Evolutionary conservation across 2,113 vertebrate genomes (phyloP).

Genomic region (Pica pica): DNA sequence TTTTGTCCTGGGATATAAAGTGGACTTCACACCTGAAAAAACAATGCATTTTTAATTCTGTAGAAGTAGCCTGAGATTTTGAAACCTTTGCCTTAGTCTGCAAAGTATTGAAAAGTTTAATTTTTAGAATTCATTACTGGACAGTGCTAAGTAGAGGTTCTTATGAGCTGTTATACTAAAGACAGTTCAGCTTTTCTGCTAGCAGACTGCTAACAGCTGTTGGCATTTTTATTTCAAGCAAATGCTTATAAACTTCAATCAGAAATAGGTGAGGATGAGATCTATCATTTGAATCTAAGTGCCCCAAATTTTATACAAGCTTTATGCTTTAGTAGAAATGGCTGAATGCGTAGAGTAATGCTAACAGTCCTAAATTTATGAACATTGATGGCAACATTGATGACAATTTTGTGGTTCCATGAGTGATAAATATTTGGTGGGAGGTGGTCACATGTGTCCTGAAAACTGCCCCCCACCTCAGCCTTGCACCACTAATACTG

Average conservation of each 20-base stretch:
- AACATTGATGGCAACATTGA: neutral
- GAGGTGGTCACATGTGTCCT: neutral
- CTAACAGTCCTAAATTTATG: neutral
- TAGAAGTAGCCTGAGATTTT: neutral
- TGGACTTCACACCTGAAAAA: neutral
- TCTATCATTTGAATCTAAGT: neutral
- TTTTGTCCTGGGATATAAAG: neutral
- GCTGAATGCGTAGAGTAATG: neutral
- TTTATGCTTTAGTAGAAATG: neutral
- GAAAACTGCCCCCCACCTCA: neutral
- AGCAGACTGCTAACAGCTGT: neutral
- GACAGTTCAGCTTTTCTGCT: neutral
- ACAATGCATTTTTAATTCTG: neutral
- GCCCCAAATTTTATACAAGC: neutral
- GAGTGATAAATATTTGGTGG: neutral
- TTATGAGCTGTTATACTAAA: neutral
- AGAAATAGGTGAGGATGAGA: neutral
- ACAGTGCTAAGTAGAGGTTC: neutral
- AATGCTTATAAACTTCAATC: neutral
- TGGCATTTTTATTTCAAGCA: neutral
- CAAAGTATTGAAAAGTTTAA: neutral
- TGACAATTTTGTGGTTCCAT: neutral
- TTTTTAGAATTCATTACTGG: neutral
- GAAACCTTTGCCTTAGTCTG: neutral
- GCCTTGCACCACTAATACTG: neutral